Evolutionary conservation across 2,888 invertebrate species (phyloP), one percentile per base, ranked within the genome.

Genomic region (Plebejus melissa): DNA sequence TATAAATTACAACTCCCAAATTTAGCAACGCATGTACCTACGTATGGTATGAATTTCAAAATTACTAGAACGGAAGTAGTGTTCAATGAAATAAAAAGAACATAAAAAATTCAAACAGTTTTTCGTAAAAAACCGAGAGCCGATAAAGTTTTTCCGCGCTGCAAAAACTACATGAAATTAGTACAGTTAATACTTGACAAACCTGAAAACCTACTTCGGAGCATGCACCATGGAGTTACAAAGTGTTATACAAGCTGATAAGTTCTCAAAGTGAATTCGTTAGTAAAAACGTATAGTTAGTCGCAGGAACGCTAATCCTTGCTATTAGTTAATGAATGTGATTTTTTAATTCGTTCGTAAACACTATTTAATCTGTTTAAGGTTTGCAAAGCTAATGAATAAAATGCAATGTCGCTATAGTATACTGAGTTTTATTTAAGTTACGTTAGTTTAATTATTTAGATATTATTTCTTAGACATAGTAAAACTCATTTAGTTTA

Each of bases 181-280:
- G 71, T 71, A 41, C 28, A 65, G 46, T 71, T 46, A 41, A 41
- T 22, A 71, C 41, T 46, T 71, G 71, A 46, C 71, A 1, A 71
- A 41, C 71, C 38, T 71, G 46, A 71, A 71, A 71, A 28, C 46
- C 41, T 41, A 28, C 69, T 71, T 71, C 28, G 22, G 4, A 71
- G 41, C 41, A 41, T 13, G 41, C 46, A 71, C 71, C 22, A 71
- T 22, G 46, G 41, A 38, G 41, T 22, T 46, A 71, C 41, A 46
- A 46, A 41, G 46, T 70, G 70, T 46, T 46, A 70, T 70, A 70
- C 22, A 71, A 71, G 46, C 65, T 65, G 32, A 65, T 65, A 36
- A 65, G 65, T 65, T 65, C 65, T 65, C 32, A 65, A 65, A 65
- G 65, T 65, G 65, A 65, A 65, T 65, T 65, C 65, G 65, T 65